A percentile compares a stretch with the other conserved stretches of the same genome.
Conservation (phyloP, 2,797 vertebrate species). For the Anguilla anguilla region DNA sequence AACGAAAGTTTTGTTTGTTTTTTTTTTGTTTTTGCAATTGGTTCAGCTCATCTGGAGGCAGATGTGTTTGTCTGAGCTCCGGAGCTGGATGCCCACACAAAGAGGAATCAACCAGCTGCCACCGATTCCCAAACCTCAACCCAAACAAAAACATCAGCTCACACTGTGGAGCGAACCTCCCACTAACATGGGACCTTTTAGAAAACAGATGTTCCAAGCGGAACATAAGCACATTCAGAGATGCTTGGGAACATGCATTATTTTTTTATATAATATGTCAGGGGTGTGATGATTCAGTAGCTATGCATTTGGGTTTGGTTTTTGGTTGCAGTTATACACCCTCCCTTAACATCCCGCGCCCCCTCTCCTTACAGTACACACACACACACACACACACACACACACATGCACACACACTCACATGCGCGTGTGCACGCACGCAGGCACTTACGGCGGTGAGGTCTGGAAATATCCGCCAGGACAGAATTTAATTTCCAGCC, state of each 20-base stretch:
- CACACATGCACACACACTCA: too few species aligned
- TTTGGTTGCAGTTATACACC: neutral
- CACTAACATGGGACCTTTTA: neutral
- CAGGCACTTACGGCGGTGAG: neutral
- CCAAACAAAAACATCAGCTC: too few species aligned
- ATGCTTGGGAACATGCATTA: neutral
- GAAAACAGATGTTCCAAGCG: neutral
- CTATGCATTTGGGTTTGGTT: neutral
- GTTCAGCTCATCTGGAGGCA: neutral
- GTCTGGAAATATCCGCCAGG: neutral
- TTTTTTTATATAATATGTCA: neutral
- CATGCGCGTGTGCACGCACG: too few species aligned
- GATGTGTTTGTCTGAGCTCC: neutral
- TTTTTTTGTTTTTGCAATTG: neutral
- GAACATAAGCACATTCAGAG: neutral
- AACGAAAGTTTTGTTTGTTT: neutral
- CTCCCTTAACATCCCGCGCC: too few species aligned
- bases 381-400: neutral
- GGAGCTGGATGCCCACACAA: neutral
- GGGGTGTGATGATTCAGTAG: neutral
- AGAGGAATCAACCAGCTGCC: neutral
- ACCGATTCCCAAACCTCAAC: too few species aligned
- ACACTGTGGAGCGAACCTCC: neutral
- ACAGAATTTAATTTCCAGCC: neutral
- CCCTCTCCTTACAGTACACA: neutral